Base-by-base conservation (phyloP, 2,888 invertebrate genomes). In the Erebia epiphron region DNA sequence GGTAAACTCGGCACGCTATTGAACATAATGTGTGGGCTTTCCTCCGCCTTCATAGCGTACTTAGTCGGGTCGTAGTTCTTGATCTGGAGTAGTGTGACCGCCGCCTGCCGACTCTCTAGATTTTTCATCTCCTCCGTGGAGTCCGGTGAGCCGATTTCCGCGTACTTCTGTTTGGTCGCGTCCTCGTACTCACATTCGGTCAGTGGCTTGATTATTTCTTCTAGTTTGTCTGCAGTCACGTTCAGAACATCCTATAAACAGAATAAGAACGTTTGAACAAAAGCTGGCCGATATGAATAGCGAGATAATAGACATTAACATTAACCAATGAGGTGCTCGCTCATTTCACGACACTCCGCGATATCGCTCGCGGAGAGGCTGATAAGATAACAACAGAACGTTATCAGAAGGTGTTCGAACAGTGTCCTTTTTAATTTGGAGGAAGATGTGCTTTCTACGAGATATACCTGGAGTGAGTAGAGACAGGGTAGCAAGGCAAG, bases 181-280 rank as follows among this genome's bases (percentile, higher is more conserved):
- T 83, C 81, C 13, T 89, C 90, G 79, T 85, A 91, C 1, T 89
- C 87, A 78, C 77, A 81, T 64, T 88, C 87, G 78, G 83, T 86
- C 74, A 93, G 83, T 75, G 94, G 94, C 79, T 91, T 93, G 78
- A 94, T 91, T 79, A 95, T 91, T 80, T 94, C 94, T 76, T 95
- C 95, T 79, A 95, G 85, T 80, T 95, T 94, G 76, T 89, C 89
- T 78, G 94, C 93, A 75, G 95, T 94, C 81, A 94, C 93, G 77
- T 90, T 90, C 80, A 95, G 86, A 82, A 94, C 92, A 82, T 95
- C 95, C 95, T 95, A 87, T 86, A 94, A 89, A 83, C 81, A 86
- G 85, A 81, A 84, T 80, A 78, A 82, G 79, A 84, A 80, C 82
- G 81, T 86, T 85, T 87, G 80, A 83, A 82, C 83, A 85, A 86